These are phyloP conservation scores for Labia minor DNA, from an alignment of 2,888 invertebrate genomes.

Conservation along the genomic window DNA sequence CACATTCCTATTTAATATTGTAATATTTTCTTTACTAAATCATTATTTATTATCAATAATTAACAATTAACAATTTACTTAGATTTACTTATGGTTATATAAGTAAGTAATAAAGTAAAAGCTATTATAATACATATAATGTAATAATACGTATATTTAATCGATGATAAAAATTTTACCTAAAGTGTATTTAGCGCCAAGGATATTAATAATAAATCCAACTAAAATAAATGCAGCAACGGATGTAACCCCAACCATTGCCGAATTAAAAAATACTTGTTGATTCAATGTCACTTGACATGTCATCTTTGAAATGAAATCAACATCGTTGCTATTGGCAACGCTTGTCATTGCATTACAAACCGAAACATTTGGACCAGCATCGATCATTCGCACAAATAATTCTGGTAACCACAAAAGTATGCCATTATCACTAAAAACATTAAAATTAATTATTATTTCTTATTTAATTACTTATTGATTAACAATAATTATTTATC, in stretches of 20 bases:
- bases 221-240: slow-evolving; percentile 22
- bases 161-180: slow-evolving; percentile 19
- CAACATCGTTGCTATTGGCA: not conserved
- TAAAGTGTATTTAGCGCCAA: slow-evolving; percentile 24
- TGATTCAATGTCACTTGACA: slow-evolving; percentile 20
- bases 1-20: no score
- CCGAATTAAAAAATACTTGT: slow-evolving; percentile 23
- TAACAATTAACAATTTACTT: no score
- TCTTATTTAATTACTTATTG: no score
- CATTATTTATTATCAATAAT: no score
- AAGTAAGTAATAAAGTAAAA: no score
- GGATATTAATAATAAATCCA: slow-evolving; percentile 21
- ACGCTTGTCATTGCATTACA: not conserved
- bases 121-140: no score
- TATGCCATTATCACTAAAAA: slow-evolving; percentile 28
- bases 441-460: no score
- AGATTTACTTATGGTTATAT: no score
- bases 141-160: no score
- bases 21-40: no score
- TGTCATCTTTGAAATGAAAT: not conserved
- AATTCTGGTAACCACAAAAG: slow-evolving; percentile 36
- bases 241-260: slow-evolving; percentile 23
- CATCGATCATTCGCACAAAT: slow-evolving; percentile 32
- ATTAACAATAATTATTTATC: slow-evolving; percentile 14
- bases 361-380: not conserved